These are phyloP conservation scores for Hemibagrus wyckioides DNA, from an alignment of 2,113 vertebrate species.

Conservation along the genomic window DNA sequence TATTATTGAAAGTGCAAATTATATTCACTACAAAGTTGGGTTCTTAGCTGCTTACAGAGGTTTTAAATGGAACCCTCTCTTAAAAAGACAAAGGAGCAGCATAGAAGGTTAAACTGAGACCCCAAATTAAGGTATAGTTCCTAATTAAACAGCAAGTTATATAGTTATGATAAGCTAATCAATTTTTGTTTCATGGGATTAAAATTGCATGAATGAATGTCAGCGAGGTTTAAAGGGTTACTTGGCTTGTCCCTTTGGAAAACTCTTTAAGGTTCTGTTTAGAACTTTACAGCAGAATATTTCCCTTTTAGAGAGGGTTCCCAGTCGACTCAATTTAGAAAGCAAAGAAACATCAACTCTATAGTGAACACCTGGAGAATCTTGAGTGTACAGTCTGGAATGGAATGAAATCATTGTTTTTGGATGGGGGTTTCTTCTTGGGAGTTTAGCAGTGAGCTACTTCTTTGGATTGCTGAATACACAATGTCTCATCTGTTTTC, in stretches of 20 bases:
- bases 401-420: background rate
- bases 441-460: slow-evolving; percentile 27
- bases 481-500: slow-evolving; percentile 56
- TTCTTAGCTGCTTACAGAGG: background rate
- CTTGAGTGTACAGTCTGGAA: background rate
- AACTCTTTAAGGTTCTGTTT: background rate
- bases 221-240: too few relatives aligned
- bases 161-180: background rate
- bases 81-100: background rate
- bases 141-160: background rate
- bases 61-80: background rate
- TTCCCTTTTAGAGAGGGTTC: background rate
- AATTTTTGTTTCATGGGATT: background rate
- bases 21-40: background rate
- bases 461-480: slow-evolving; percentile 37
- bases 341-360: background rate
- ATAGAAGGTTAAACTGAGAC: background rate
- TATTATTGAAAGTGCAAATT: background rate
- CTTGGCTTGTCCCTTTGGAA: background rate
- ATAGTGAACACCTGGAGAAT: background rate
- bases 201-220: background rate
- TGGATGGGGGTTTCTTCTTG: background rate
- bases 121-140: background rate
- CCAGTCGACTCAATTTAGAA: background rate
- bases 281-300: background rate